phyloP scores from a whole-genome alignment of 2,888 invertebrate genomes.

The Buathra laborator region DNA sequence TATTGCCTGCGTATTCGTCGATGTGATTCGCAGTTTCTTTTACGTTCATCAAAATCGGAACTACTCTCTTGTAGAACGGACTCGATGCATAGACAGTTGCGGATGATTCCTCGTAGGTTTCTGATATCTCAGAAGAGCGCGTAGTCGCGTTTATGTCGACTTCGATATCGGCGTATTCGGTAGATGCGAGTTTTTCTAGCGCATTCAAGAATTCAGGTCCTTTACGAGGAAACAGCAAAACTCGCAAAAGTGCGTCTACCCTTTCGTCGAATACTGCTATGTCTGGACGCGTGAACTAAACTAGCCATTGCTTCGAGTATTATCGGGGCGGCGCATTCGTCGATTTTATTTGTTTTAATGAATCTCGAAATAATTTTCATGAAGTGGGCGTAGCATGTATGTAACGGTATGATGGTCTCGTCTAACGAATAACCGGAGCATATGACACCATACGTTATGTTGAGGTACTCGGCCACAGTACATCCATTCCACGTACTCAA shows the following conservation, averaged over 20 bases:
- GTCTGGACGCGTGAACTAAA: constrained; percentile 27
- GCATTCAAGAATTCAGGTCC: constrained; percentile 32
- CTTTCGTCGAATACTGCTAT: constrained; percentile 12
- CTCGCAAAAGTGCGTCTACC: constrained; percentile 29
- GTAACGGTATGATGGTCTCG: constrained; percentile 28
- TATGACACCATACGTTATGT: constrained; percentile 24
- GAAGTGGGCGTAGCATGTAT: constrained; percentile 46
- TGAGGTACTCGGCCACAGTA: constrained; percentile 44
- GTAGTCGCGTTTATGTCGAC: background rate
- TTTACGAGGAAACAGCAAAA: constrained; percentile 23
- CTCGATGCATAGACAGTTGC: constrained; percentile 29
- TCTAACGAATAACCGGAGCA: background rate
- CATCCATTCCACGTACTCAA: constrained; percentile 45
- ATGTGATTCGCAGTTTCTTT: constrained; percentile 15
- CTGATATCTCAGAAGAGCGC: background rate
- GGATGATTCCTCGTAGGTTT: background rate
- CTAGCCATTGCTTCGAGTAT: constrained; percentile 36
- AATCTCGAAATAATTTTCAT: constrained; percentile 52
- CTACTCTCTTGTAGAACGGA: constrained; percentile 33
- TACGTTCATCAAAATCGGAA: constrained; percentile 8
- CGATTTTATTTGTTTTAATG: constrained; percentile 16
- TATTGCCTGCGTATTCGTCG: constrained; percentile 13
- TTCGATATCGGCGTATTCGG: background rate
- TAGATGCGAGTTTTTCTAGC: constrained; percentile 15
- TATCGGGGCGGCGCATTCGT: background rate